phyloP scores from a whole-genome alignment of 1,140 invertebrate genomes.

The Homarus americanus region DNA sequence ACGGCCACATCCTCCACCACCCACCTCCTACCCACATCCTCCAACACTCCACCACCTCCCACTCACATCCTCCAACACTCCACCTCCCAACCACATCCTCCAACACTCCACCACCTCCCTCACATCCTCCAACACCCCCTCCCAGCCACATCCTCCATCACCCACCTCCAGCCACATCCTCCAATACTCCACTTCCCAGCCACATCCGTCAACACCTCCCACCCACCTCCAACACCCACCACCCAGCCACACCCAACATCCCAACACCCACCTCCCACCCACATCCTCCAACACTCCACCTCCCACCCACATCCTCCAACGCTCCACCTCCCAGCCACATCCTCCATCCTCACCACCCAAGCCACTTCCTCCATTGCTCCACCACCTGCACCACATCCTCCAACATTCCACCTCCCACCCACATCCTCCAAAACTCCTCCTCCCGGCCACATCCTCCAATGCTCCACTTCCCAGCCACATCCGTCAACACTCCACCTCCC shows the following conservation, averaged over 20 bases:
- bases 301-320: too few species aligned
- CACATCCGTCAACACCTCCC: too few species aligned
- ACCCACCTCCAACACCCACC: not conserved
- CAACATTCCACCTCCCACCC: not conserved
- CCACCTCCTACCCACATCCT: not conserved
- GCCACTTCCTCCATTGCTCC: too few species aligned
- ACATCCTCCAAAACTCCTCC: not conserved
- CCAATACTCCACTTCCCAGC: not conserved
- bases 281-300: too few species aligned
- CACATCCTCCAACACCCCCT: not conserved
- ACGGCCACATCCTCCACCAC: not conserved
- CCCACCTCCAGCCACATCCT: not conserved
- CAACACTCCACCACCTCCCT: not conserved
- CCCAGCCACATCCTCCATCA: not conserved
- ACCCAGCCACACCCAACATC: not conserved
- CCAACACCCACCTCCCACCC: not conserved
- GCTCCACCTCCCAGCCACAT: too few species aligned
- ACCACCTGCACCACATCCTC: not conserved
- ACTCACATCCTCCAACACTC: not conserved
- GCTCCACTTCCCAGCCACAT: not conserved
- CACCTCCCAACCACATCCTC: not conserved
- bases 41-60: too few species aligned
- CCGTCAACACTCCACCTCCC: not conserved
- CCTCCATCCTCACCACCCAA: too few species aligned
- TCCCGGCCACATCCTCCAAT: not conserved